phyloP scores from a whole-genome alignment of 2,888 invertebrate genomes.

The Melikaiella ostensackeni region DNA sequence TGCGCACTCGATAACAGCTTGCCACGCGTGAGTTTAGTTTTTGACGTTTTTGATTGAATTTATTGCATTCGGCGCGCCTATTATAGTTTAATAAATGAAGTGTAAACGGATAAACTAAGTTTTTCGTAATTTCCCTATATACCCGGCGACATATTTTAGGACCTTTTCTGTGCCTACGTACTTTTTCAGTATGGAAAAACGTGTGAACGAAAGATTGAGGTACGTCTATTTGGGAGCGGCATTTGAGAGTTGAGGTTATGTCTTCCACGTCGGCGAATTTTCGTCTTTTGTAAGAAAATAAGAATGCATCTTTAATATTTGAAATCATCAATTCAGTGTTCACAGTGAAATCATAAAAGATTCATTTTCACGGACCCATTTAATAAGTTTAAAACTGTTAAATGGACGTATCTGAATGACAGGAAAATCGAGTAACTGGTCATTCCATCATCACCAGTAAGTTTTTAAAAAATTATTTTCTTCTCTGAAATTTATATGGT shows the following conservation, averaged over 20 bases:
- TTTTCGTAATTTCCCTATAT: background rate
- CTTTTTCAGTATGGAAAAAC: constrained; percentile 14
- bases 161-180: background rate
- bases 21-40: constrained; percentile 19
- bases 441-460: constrained; percentile 22
- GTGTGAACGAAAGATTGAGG: constrained; percentile 11
- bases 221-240: constrained; percentile 24
- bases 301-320: constrained; percentile 9
- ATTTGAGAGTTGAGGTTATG: constrained; percentile 30
- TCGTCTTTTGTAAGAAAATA: background rate
- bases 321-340: background rate
- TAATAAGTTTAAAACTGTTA: constrained; percentile 10
- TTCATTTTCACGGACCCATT: constrained; percentile 21
- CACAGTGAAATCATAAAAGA: background rate
- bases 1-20: background rate
- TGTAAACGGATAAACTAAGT: background rate
- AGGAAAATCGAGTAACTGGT: constrained; percentile 24
- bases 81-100: background rate
- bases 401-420: constrained; percentile 31
- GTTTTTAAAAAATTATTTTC: background rate
- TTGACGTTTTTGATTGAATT: background rate
- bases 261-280: background rate
- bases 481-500: background rate
- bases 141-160: background rate
- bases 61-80: background rate